Percentiles rank a stretch among this genome's conserved stretches.
Evolutionary conservation across 1,140 invertebrate genomes (phyloP).

Genomic region (Dolichoris vasculosae): DNA sequence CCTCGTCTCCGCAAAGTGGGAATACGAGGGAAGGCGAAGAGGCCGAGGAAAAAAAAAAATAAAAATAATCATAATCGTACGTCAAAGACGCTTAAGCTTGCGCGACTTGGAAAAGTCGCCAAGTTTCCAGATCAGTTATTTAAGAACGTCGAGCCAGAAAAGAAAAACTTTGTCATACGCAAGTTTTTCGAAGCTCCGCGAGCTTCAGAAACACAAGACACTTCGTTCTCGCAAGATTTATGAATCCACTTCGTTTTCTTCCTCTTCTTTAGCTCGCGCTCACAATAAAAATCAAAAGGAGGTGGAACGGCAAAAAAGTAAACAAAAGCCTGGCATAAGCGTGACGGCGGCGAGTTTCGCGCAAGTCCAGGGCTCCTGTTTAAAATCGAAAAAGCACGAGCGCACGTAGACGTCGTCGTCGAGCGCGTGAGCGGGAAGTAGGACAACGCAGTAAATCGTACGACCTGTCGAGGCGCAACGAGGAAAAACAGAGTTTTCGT

Average conservation of each 20-base stretch:
- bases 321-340: slow-evolving; percentile 25
- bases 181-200: background rate
- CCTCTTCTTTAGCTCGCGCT: background rate
- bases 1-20: background rate
- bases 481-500: slow-evolving; percentile 42
- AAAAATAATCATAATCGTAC: background rate
- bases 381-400: slow-evolving; percentile 28
- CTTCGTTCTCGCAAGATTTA: slow-evolving; percentile 21
- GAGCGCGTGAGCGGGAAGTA: slow-evolving; percentile 24
- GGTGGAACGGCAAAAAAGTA: slow-evolving; percentile 17
- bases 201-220: background rate
- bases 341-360: background rate
- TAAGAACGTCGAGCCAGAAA: background rate
- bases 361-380: background rate
- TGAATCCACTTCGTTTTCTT: slow-evolving; percentile 10
- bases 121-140: slow-evolving; percentile 32
- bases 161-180: slow-evolving; percentile 1
- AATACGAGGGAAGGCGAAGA: background rate
- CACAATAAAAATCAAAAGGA: slow-evolving; percentile 31
- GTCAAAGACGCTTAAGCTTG: background rate
- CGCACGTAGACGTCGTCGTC: slow-evolving; percentile 21
- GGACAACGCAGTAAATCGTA: slow-evolving; percentile 47
- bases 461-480: slow-evolving; percentile 29
- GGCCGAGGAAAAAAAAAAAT: background rate
- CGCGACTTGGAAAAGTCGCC: background rate